These are phyloP conservation scores for Listronotus oregonensis DNA, from an alignment of 1,140 invertebrate genomes.

Conservation along the genomic window DNA sequence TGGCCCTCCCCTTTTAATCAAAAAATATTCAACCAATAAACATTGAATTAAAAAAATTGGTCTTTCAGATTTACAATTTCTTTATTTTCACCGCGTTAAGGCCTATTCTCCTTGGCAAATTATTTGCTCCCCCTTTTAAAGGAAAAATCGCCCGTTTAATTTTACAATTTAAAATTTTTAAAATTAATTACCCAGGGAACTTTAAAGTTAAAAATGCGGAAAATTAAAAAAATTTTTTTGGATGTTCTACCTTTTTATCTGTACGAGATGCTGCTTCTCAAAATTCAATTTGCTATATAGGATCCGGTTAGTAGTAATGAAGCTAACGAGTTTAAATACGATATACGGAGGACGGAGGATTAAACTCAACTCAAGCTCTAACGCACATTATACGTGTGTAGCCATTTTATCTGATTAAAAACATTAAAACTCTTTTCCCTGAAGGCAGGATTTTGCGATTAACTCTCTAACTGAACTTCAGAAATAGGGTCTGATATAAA, in stretches of 20 bases:
- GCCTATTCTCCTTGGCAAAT: conserved; percentile 15
- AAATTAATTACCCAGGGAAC: conserved; percentile 2
- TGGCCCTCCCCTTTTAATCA: conserved; percentile 41
- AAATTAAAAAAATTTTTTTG: conserved; percentile 16
- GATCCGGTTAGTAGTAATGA: conserved; percentile 15
- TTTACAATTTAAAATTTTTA: neutral
- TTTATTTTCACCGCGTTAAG: conserved; percentile 28
- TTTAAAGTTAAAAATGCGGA: conserved; percentile 22
- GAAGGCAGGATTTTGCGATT: conserved; percentile 32
- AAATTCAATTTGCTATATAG: neutral
- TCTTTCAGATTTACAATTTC: conserved; percentile 42
- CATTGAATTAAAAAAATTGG: conserved; percentile 46
- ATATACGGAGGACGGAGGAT: conserved; percentile 1
- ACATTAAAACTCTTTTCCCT: conserved; percentile 39
- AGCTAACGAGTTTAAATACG: conserved; percentile 11
- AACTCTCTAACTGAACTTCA: conserved; percentile 21
- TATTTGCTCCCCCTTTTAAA: conserved; percentile 18
- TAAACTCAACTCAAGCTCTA: conserved; percentile 13
- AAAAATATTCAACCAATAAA: conserved; percentile 44
- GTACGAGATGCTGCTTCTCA: neutral
- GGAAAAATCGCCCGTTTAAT: conserved; percentile 11
- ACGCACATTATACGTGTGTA: conserved; percentile 34
- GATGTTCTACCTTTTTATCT: neutral
- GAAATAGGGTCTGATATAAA: conserved; percentile 17
- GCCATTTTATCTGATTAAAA: conserved; percentile 40